These are phyloP conservation scores for Lottia scabra DNA, from an alignment of 2,888 invertebrate genomes.

Conservation along the genomic window DNA sequence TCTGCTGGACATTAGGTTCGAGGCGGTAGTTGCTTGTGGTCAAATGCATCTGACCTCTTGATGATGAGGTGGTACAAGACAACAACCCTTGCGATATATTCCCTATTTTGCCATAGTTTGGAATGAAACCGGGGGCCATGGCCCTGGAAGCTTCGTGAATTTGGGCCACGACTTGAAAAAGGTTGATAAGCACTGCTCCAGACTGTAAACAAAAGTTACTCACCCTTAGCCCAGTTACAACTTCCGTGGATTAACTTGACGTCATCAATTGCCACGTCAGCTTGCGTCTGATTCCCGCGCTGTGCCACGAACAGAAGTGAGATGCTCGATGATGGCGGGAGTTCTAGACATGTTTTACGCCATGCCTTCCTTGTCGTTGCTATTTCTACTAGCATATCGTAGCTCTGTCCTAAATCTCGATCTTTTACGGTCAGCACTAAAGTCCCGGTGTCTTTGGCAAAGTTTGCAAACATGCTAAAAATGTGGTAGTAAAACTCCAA, in stretches of 20 bases:
- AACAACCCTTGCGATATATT: too few relatives aligned
- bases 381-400: constrained; percentile 25
- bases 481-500: constrained; percentile 53
- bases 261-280: constrained; percentile 54
- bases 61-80: too few relatives aligned
- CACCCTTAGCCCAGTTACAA: constrained; percentile 31
- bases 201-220: too few relatives aligned
- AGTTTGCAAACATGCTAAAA: constrained; percentile 21
- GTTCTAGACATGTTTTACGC: constrained; percentile 38
- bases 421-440: constrained; percentile 28
- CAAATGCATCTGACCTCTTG: too few relatives aligned
- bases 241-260: constrained; percentile 29
- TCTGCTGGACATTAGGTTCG: too few relatives aligned
- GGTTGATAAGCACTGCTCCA: too few relatives aligned
- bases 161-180: too few relatives aligned
- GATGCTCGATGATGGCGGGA: constrained; percentile 37
- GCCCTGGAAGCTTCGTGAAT: too few relatives aligned
- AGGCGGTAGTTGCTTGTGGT: too few relatives aligned
- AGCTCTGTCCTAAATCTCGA: constrained; percentile 4
- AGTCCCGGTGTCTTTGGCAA: constrained; percentile 24
- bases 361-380: constrained; percentile 39
- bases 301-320: constrained; percentile 41
- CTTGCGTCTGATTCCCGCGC: constrained; percentile 31
- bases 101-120: too few relatives aligned
- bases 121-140: too few relatives aligned